Conservation (phyloP, 2,888 invertebrate species). For the Erynnis tages region DNA sequence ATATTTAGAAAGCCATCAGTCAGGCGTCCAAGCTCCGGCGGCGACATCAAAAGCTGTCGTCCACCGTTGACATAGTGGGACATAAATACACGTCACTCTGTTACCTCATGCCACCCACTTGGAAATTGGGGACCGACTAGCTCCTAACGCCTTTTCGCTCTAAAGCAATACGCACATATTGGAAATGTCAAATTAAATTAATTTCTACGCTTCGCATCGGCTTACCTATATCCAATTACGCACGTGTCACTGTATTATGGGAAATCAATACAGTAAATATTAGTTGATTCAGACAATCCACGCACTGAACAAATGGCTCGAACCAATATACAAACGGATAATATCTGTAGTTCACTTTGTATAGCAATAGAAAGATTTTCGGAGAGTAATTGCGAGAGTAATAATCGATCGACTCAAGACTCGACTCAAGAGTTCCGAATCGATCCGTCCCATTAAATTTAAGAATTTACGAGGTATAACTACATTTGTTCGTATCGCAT, state of each 20-base stretch:
- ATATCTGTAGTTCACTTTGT: conserved; percentile 1
- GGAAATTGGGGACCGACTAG: conserved; percentile 1
- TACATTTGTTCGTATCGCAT: conserved; percentile 44
- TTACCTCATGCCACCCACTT: conserved; percentile 23
- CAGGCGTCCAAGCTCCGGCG: conserved; percentile 54
- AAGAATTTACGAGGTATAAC: conserved; percentile 54
- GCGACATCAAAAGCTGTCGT: conserved; percentile 60
- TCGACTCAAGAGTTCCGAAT: no score
- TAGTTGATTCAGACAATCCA: no score
- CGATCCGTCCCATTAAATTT: conserved; percentile 42
- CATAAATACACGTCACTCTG: conserved; percentile 41
- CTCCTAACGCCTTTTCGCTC: conserved; percentile 4
- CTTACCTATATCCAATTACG: conserved; percentile 3
- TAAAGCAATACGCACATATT: conserved; percentile 15
- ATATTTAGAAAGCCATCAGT: conserved; percentile 78
- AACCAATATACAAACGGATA: not conserved
- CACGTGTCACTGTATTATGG: no score
- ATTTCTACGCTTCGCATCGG: not conserved
- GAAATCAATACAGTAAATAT: no score
- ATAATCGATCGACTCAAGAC: no score
- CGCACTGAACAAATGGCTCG: no score
- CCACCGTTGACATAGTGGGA: conserved; percentile 48
- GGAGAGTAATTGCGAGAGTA: conserved; percentile 2
- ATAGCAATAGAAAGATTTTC: conserved; percentile 1
- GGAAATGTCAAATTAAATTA: conserved; percentile 8